phyloP scores from a whole-genome alignment of 2,113 vertebrate genomes.

The Thunnus thynnus region DNA sequence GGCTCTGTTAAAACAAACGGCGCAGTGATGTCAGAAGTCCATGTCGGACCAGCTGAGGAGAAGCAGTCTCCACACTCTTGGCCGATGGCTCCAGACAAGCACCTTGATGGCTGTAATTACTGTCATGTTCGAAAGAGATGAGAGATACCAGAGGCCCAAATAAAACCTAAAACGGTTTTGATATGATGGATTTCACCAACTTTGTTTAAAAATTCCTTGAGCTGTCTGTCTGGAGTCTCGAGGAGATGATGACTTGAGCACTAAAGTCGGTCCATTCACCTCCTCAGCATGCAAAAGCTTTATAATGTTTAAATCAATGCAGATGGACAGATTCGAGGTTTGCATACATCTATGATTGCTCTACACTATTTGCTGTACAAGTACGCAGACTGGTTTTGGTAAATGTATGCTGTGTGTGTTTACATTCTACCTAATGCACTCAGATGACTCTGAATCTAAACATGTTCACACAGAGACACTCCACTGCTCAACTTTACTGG shows the following conservation, averaged over 20 bases:
- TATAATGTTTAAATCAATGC: slow-evolving; percentile 44
- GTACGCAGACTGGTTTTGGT: slow-evolving; percentile 66
- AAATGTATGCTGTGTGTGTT: slow-evolving; percentile 77
- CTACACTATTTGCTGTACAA: slow-evolving; percentile 36
- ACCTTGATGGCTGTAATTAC: slow-evolving; percentile 98
- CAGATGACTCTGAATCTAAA: slow-evolving; percentile 79
- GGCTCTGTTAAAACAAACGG: slow-evolving; percentile 93
- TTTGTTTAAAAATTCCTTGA: slow-evolving; percentile 96
- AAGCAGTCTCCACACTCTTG: slow-evolving; percentile 87
- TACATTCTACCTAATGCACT: slow-evolving; percentile 82
- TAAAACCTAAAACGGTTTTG: slow-evolving; percentile 98
- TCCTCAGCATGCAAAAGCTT: slow-evolving; percentile 18
- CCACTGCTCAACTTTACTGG: slow-evolving; percentile 69
- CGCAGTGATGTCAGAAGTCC: slow-evolving; percentile 89
- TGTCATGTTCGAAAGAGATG: slow-evolving; percentile 93
- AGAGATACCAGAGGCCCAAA: slow-evolving; percentile 96
- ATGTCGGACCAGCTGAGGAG: slow-evolving; percentile 81
- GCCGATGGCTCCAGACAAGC: slow-evolving; percentile 89
- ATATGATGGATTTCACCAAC: slow-evolving; percentile 95
- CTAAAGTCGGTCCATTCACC: slow-evolving; percentile 42
- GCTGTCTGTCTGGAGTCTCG: slow-evolving; percentile 90
- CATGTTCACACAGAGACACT: slow-evolving; percentile 79
- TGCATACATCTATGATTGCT: slow-evolving; percentile 23
- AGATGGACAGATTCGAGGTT: slow-evolving; percentile 29
- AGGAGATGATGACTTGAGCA: slow-evolving; percentile 81